A percentile compares a stretch with the other conserved stretches of the same genome.
phyloP scores from a whole-genome alignment of 2,888 invertebrate species.

The Habrosyne pyritoides region DNA sequence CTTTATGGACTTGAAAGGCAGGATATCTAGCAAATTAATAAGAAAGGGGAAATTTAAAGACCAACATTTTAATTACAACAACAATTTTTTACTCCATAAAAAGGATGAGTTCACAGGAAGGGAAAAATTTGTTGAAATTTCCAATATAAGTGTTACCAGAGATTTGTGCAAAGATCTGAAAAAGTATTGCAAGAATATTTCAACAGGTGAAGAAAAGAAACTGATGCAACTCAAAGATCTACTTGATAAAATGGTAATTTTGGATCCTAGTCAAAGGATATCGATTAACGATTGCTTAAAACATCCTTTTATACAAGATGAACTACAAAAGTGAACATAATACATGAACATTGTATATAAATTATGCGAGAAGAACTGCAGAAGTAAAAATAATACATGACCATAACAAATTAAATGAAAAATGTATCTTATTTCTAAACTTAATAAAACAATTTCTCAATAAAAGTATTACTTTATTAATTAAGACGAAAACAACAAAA shows the following conservation, averaged over 20 bases:
- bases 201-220: slow-evolving; percentile 93
- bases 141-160: slow-evolving; percentile 91
- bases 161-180: slow-evolving; percentile 95
- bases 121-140: slow-evolving; percentile 96
- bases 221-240: slow-evolving; percentile 95
- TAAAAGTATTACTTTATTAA: slow-evolving; percentile 67
- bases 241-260: slow-evolving; percentile 93
- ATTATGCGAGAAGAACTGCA: slow-evolving; percentile 84
- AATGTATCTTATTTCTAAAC: slow-evolving; percentile 6
- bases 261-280: slow-evolving; percentile 95
- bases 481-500: slow-evolving; percentile 73
- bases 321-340: slow-evolving; percentile 46
- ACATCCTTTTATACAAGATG: slow-evolving; percentile 92
- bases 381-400: slow-evolving; percentile 4
- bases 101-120: slow-evolving; percentile 98
- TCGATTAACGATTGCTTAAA: slow-evolving; percentile 94
- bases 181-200: slow-evolving; percentile 90
- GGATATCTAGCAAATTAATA: slow-evolving; percentile 97
- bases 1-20: slow-evolving; percentile 99
- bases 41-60: slow-evolving; percentile 97
- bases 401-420: slow-evolving; percentile 26
- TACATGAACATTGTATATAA: too few species aligned
- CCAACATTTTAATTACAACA: slow-evolving; percentile 97
- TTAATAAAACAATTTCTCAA: slow-evolving; percentile 55
- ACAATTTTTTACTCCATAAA: slow-evolving; percentile 98